Evolutionary conservation across 2,113 vertebrate genomes (phyloP).

Genomic region (Scatophagus argus): DNA sequence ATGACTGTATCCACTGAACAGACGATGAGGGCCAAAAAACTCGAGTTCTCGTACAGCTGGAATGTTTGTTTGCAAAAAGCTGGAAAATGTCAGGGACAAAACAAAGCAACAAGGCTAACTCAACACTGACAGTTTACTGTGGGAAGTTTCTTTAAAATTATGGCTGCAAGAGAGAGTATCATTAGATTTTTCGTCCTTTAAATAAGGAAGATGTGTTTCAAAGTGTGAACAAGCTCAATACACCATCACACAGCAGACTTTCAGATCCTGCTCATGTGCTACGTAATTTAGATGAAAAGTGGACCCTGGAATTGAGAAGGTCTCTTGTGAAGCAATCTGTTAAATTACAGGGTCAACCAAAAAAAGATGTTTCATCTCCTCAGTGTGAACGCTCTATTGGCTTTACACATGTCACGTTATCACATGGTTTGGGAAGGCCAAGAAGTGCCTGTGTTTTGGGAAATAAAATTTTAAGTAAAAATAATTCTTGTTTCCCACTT

Average conservation of each 20-base stretch:
- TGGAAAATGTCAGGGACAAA: slow-evolving; percentile 51
- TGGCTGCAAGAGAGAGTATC: neutral
- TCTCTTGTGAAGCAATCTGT: neutral
- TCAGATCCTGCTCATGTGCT: neutral
- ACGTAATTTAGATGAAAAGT: neutral
- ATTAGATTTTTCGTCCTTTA: slow-evolving; percentile 18
- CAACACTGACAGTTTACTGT: neutral
- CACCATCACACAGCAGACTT: neutral
- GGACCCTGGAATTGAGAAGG: neutral
- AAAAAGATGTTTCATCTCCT: too few species aligned
- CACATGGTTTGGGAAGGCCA: too few species aligned
- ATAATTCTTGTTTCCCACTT: neutral
- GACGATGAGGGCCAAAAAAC: neutral
- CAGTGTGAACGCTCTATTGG: neutral
- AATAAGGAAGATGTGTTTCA: neutral
- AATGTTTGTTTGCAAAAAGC: slow-evolving; percentile 46
- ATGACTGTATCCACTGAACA: slow-evolving; percentile 11
- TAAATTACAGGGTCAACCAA: neutral
- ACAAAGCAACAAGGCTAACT: slow-evolving; percentile 18
- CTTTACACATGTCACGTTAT: neutral
- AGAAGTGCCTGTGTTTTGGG: neutral
- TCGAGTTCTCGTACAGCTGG: slow-evolving; percentile 10
- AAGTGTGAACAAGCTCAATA: neutral
- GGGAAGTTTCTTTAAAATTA: slow-evolving; percentile 7
- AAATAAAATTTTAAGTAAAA: neutral